Conservation (phyloP, 2,113 vertebrate species). For the Urocolius indicus region DNA sequence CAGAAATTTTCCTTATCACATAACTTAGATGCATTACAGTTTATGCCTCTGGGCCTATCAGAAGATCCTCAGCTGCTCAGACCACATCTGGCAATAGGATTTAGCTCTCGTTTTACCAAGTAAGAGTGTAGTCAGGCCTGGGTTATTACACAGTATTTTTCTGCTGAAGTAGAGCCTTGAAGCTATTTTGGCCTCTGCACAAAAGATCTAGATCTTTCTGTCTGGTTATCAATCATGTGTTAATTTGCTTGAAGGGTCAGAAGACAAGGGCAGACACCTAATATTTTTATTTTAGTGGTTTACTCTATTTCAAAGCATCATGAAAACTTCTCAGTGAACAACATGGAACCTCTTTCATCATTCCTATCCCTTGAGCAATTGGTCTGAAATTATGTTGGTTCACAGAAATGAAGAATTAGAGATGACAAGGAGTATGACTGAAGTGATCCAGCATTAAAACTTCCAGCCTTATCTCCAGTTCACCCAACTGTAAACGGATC, state of each 20-base stretch:
- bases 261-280: neutral
- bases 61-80: neutral
- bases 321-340: neutral
- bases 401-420: neutral
- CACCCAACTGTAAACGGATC: neutral
- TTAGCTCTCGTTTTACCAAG: neutral
- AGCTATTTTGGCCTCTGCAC: neutral
- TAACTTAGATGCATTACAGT: neutral
- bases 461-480: neutral
- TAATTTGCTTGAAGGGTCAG: neutral
- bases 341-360: neutral
- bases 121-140: neutral
- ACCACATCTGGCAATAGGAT: neutral
- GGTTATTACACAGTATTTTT: neutral
- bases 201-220: neutral
- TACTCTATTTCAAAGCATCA: neutral
- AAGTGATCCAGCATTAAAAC: neutral
- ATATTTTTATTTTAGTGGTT: neutral
- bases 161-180: neutral
- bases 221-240: neutral
- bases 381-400: neutral
- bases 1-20: neutral
- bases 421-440: neutral
- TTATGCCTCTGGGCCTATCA: neutral
- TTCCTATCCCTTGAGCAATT: neutral